phyloP scores from a whole-genome alignment of 2,797 vertebrate genomes.

The Pyrocephalus nanus region DNA sequence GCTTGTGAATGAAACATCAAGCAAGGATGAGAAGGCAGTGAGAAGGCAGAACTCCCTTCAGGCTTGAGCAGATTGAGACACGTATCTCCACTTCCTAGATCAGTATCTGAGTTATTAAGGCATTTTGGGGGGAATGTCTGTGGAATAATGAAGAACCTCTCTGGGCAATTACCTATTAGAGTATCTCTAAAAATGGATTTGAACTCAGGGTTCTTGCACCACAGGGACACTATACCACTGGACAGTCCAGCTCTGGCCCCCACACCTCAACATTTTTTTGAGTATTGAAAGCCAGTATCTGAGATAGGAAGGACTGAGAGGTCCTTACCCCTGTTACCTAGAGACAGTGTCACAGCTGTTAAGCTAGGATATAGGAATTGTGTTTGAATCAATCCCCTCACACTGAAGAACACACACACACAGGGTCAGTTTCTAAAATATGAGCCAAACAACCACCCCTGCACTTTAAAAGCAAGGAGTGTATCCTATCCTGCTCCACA shows the following conservation, averaged over 20 bases:
- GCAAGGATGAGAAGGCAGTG: neutral
- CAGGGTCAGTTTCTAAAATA: neutral
- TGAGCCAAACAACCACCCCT: neutral
- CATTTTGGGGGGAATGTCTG: neutral
- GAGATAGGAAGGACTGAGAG: neutral
- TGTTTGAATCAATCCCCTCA: neutral
- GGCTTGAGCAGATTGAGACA: neutral
- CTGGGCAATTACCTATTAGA: neutral
- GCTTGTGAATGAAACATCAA: neutral
- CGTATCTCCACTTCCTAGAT: neutral
- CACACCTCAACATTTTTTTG: neutral
- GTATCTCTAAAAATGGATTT: neutral
- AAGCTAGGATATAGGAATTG: neutral
- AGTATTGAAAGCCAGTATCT: neutral
- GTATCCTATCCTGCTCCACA: neutral
- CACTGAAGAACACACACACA: neutral
- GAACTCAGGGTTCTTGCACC: neutral
- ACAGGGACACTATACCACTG: neutral
- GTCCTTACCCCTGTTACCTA: neutral
- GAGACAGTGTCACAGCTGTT: neutral
- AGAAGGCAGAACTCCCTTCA: neutral
- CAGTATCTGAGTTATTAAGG: neutral
- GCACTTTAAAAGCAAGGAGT: neutral
- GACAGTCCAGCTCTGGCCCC: neutral
- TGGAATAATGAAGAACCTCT: neutral